Conservation (phyloP, 1,140 invertebrate genomes). For the Drosophila athabasca region DNA sequence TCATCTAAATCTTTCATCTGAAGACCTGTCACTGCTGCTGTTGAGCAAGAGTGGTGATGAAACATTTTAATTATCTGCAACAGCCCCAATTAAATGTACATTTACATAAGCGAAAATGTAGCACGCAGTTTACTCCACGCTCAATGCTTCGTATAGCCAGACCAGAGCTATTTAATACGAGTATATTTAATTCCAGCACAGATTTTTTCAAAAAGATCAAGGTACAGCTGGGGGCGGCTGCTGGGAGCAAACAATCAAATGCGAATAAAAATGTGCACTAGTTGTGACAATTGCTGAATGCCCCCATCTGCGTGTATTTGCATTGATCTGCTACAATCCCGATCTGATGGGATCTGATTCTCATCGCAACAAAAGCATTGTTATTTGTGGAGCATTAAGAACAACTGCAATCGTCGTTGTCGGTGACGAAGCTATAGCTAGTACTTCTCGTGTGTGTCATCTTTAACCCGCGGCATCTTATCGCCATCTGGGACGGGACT, state of each 20-base stretch:
- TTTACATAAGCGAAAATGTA: slow-evolving; percentile 55
- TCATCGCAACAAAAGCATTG: slow-evolving; percentile 71
- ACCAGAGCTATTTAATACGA: slow-evolving; percentile 43
- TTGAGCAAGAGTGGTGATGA: slow-evolving; percentile 1
- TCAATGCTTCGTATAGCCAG: slow-evolving; percentile 29
- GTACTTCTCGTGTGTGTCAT: too few relatives aligned
- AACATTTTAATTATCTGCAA: slow-evolving; percentile 48
- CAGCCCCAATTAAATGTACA: slow-evolving; percentile 51
- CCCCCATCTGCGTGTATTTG: slow-evolving; percentile 15
- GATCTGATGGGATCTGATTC: slow-evolving; percentile 9
- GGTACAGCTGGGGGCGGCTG: slow-evolving; percentile 47
- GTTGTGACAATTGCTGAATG: slow-evolving; percentile 5
- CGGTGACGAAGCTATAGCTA: not conserved
- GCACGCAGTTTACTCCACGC: slow-evolving; percentile 71
- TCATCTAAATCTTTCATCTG: not conserved
- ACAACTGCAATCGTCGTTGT: slow-evolving; percentile 45
- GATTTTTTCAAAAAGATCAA: slow-evolving; percentile 71
- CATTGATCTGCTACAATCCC: slow-evolving; percentile 34
- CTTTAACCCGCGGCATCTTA: slow-evolving; percentile 18
- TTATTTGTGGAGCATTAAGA: slow-evolving; percentile 28
- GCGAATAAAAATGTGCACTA: slow-evolving; percentile 30
- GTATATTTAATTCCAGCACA: slow-evolving; percentile 44
- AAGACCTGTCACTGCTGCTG: not conserved
- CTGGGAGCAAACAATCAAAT: slow-evolving; percentile 42
- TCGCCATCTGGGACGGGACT: slow-evolving; percentile 12